Evolutionary conservation across 2,888 invertebrate genomes (phyloP).

Genomic region (Frankliniella fusca): DNA sequence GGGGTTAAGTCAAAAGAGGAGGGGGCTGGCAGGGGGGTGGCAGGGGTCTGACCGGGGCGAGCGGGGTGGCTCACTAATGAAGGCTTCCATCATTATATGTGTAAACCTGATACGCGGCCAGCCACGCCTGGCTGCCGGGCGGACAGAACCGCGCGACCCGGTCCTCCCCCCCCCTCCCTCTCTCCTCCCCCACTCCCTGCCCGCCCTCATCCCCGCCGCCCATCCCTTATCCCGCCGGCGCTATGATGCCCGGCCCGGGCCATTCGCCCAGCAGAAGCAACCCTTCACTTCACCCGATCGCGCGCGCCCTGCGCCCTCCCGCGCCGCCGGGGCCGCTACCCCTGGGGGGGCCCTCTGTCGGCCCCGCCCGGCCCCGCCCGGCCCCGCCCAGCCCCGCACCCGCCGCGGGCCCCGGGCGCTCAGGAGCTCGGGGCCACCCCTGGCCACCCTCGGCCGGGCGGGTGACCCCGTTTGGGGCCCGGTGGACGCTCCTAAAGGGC

Average conservation of each 20-base stretch:
- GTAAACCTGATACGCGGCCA: conserved; percentile 6
- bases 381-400: not conserved
- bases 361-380: not conserved
- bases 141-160: not conserved
- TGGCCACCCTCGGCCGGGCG: too few relatives aligned
- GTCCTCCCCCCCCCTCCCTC: not conserved
- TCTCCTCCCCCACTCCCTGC: not conserved
- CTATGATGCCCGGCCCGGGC: too few relatives aligned
- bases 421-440: too few relatives aligned
- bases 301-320: not conserved
- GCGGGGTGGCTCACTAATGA: not conserved
- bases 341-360: not conserved
- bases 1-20: not conserved
- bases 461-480: too few relatives aligned
- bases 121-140: too few relatives aligned
- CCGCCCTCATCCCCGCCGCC: not conserved
- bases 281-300: not conserved
- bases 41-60: not conserved
- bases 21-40: not conserved
- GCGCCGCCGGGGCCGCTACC: not conserved
- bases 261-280: not conserved
- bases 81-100: conserved; percentile 18
- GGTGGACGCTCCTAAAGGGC: too few relatives aligned
- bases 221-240: not conserved
- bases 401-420: too few relatives aligned